phyloP scores from a whole-genome alignment of 1,140 invertebrate genomes.

The Pomacea maculata region DNA sequence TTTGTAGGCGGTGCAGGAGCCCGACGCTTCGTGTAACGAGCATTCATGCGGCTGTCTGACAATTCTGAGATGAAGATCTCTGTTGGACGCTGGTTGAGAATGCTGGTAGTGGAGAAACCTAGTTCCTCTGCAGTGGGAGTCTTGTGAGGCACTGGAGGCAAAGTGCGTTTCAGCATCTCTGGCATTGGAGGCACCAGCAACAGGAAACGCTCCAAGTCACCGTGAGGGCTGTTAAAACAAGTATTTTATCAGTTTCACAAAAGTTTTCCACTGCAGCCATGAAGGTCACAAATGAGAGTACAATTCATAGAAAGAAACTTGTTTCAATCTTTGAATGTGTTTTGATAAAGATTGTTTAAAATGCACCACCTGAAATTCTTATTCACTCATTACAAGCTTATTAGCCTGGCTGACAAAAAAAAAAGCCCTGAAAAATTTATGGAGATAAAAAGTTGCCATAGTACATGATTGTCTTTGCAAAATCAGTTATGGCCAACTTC shows the following conservation, averaged over 20 bases:
- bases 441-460: no score
- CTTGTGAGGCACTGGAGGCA: neutral
- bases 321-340: no score
- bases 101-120: constrained; percentile 56
- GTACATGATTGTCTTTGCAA: no score
- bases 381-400: no score
- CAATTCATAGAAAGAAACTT: neutral
- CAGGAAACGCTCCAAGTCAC: constrained; percentile 59
- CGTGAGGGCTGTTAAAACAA: constrained; percentile 57
- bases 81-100: constrained; percentile 56
- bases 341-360: no score
- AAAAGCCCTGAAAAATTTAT: no score
- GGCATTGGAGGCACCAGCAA: constrained; percentile 45
- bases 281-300: neutral
- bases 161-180: constrained; percentile 43
- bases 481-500: no score
- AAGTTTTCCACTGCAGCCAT: neutral
- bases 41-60: constrained; percentile 55
- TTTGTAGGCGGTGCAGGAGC: constrained; percentile 44
- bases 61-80: constrained; percentile 52
- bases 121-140: constrained; percentile 30
- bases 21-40: constrained; percentile 55
- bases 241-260: neutral
- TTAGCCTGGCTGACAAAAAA: no score
- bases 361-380: no score